These are phyloP conservation scores for Horisme vitalbata DNA, from an alignment of 2,888 invertebrate species.

Conservation along the genomic window DNA sequence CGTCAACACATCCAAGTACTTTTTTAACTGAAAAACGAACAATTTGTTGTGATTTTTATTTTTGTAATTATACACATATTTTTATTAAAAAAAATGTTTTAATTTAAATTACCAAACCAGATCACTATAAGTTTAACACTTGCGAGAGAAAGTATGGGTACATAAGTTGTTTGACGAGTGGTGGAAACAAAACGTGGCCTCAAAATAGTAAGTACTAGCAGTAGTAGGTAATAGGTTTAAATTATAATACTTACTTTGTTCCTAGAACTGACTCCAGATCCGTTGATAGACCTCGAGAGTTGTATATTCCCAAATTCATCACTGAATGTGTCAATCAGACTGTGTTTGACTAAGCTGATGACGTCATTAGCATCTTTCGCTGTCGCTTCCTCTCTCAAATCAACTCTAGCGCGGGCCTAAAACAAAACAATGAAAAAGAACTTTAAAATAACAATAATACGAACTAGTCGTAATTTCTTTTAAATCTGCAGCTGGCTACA, in stretches of 20 bases:
- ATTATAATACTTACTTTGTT: slow-evolving; percentile 77
- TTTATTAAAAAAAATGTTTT: not conserved
- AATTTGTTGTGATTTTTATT: not conserved
- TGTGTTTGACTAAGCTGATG: slow-evolving; percentile 91
- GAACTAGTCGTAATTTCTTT: no score
- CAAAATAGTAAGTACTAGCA: no score
- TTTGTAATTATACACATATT: slow-evolving; percentile 3
- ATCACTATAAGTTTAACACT: no score
- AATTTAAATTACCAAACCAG: not conserved
- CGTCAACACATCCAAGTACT: slow-evolving; percentile 87
- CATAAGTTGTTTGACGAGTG: no score
- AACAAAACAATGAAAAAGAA: slow-evolving; percentile 25
- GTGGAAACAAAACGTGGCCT: no score
- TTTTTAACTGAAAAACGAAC: slow-evolving; percentile 87
- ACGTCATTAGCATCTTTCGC: slow-evolving; percentile 92
- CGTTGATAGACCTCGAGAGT: slow-evolving; percentile 86
- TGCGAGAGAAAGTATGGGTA: no score
- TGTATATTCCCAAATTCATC: slow-evolving; percentile 87
- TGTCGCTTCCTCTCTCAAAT: slow-evolving; percentile 91
- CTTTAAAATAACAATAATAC: not conserved
- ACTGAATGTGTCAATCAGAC: slow-evolving; percentile 89
- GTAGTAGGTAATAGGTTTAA: not conserved
- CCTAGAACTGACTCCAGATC: slow-evolving; percentile 88
- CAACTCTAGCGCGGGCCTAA: slow-evolving; percentile 94
- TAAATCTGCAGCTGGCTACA: no score